A percentile compares a stretch with the other conserved stretches of the same genome.
Evolutionary conservation across 2,888 invertebrate genomes (phyloP).

Genomic region (Temnothorax unifasciatus): DNA sequence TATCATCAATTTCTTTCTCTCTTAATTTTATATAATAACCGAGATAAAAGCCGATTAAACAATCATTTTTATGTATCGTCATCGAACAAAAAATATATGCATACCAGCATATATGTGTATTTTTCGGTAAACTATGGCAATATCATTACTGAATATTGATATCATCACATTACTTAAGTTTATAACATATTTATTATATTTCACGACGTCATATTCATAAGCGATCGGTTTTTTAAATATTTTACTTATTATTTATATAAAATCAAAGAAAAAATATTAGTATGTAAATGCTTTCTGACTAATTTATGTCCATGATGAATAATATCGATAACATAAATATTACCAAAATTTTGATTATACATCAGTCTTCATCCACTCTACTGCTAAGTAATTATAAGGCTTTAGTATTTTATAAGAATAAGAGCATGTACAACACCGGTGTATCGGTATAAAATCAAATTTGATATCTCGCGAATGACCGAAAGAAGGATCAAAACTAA

Average conservation of each 20-base stretch:
- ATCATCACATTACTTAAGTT: not conserved
- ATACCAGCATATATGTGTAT: not conserved
- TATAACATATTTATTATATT: not conserved
- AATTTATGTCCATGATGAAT: not conserved
- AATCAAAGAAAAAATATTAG: not conserved
- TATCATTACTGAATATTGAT: not conserved
- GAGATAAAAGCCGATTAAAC: not conserved
- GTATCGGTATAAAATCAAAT: not conserved
- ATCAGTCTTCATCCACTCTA: not conserved
- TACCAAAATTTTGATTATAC: constrained; percentile 13
- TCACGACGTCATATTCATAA: not conserved
- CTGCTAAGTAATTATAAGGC: not conserved
- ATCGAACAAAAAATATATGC: not conserved
- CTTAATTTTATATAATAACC: constrained; percentile 1
- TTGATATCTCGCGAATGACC: not conserved
- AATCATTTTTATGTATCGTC: not conserved
- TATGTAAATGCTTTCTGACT: not conserved
- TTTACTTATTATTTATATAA: not conserved
- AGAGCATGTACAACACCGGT: not conserved
- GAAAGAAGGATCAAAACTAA: not conserved
- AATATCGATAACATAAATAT: not conserved
- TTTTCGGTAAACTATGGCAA: not conserved
- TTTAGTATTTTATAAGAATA: not conserved
- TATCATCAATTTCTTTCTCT: not conserved
- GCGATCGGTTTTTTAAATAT: not conserved